These are phyloP conservation scores for Tethya wilhelma DNA, from an alignment of 37 sponge, comb jelly and placozoan species.

Conservation along the genomic window DNA sequence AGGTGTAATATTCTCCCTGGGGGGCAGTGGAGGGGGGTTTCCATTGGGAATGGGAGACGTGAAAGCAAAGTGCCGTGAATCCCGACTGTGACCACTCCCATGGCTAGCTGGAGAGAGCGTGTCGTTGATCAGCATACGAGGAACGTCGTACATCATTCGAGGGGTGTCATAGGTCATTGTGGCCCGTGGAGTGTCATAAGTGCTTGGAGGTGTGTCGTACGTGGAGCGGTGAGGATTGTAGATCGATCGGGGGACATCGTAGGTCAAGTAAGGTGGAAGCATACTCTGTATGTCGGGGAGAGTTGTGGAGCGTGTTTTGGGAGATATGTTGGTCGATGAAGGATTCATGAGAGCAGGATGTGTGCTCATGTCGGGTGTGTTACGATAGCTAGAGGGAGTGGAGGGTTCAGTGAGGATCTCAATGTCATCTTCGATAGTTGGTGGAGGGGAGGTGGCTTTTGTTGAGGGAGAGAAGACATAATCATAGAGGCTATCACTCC, in stretches of 20 bases:
- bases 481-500: slow-evolving; percentile 42
- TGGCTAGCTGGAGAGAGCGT: background rate
- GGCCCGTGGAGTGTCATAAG: no score
- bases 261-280: background rate
- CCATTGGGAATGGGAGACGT: background rate
- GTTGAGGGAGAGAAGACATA: slow-evolving; percentile 29
- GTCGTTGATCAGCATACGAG: background rate
- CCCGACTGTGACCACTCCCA: background rate
- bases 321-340: background rate
- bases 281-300: background rate
- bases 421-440: background rate
- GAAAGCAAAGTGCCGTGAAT: background rate
- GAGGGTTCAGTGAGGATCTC: slow-evolving; percentile 9
- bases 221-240: background rate
- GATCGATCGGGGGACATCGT: background rate
- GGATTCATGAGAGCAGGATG: background rate
- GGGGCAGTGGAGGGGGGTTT: slow-evolving; percentile 23
- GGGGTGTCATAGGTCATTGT: background rate
- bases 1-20: background rate
- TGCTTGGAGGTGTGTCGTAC: background rate
- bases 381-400: slow-evolving; percentile 9
- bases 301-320: background rate
- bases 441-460: background rate
- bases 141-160: background rate
- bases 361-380: slow-evolving; percentile 6